These are phyloP conservation scores for Lamprotornis superbus DNA, from an alignment of 2,113 vertebrate genomes.

Conservation along the genomic window DNA sequence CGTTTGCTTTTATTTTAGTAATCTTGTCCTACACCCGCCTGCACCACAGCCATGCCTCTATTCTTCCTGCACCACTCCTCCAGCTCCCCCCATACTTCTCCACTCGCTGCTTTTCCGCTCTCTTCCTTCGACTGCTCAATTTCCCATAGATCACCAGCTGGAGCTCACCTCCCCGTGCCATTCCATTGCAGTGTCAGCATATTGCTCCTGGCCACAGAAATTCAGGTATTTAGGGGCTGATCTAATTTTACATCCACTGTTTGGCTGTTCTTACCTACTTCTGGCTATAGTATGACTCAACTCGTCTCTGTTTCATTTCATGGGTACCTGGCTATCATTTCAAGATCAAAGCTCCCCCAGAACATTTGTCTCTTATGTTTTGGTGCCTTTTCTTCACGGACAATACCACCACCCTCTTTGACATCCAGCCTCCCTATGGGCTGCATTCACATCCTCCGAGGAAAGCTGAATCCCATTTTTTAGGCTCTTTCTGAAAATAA, in stretches of 20 bases:
- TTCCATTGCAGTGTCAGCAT: neutral
- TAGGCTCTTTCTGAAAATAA: neutral
- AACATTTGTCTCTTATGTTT: neutral
- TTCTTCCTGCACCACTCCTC: neutral
- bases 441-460: neutral
- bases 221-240: neutral
- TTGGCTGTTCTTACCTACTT: neutral
- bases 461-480: neutral
- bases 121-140: neutral
- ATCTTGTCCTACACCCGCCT: neutral
- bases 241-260: neutral
- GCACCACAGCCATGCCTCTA: neutral
- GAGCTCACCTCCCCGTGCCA: neutral
- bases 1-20: neutral
- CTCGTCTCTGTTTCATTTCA: neutral
- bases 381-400: neutral
- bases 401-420: neutral
- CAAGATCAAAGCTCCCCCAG: neutral
- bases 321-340: neutral
- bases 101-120: neutral
- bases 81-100: neutral
- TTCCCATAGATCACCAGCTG: neutral
- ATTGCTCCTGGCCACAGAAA: neutral
- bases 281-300: neutral
- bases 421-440: neutral